A percentile compares a stretch with the other conserved stretches of the same genome.
These are phyloP conservation scores for Trichopoda pennipes DNA, from an alignment of 2,888 invertebrate species.

Conservation along the genomic window DNA sequence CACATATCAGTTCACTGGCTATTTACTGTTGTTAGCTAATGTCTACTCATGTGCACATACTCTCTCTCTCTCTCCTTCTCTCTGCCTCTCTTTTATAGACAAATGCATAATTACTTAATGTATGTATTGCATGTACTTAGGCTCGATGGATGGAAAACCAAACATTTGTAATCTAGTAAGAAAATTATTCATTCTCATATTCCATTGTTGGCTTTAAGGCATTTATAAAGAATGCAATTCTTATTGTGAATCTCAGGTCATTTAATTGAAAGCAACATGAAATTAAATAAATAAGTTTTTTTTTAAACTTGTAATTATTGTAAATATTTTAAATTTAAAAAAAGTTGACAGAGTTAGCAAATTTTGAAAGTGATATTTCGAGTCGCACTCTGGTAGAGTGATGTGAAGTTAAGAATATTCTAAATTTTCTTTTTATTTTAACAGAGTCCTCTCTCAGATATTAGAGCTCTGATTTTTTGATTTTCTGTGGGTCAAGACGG, in stretches of 20 bases:
- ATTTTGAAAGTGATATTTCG: no score
- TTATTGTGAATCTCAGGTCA: slow-evolving; percentile 26
- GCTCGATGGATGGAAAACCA: slow-evolving; percentile 14
- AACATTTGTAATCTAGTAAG: slow-evolving; percentile 42
- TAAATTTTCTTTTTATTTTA: no score
- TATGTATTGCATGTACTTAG: slow-evolving; percentile 47
- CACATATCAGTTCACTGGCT: not conserved
- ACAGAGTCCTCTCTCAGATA: no score
- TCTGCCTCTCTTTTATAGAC: not conserved
- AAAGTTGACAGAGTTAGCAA: no score
- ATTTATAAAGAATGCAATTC: slow-evolving; percentile 15
- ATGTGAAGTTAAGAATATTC: no score
- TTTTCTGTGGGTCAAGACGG: no score
- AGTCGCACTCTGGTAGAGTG: no score
- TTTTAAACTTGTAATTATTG: no score
- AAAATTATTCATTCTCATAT: slow-evolving; percentile 6
- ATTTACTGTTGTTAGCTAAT: not conserved
- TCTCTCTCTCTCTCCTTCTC: not conserved
- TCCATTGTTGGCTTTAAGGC: slow-evolving; percentile 28
- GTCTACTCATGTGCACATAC: not conserved
- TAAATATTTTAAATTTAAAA: no score
- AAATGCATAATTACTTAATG: slow-evolving; percentile 5
- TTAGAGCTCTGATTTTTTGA: no score
- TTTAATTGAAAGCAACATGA: slow-evolving; percentile 9
- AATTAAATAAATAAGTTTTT: no score